Conservation (phyloP, 2,797 vertebrate species). For the Myotis findleyi region DNA sequence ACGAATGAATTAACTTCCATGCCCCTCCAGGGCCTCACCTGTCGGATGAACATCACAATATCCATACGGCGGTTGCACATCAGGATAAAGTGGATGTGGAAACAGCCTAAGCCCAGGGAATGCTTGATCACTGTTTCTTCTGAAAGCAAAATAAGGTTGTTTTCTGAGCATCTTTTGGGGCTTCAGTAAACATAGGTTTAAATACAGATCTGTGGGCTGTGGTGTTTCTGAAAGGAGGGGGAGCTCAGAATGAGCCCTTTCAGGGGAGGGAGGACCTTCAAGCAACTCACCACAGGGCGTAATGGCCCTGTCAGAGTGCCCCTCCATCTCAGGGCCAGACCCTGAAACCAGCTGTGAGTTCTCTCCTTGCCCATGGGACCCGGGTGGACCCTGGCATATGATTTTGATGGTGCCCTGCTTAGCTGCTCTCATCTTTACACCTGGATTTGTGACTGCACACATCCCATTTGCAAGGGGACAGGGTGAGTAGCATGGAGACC, state of each 20-base stretch:
- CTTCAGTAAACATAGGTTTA: neutral
- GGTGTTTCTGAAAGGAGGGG: neutral
- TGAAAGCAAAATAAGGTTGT: neutral
- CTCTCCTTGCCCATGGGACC: neutral
- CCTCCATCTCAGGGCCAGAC: neutral
- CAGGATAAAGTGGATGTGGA: neutral
- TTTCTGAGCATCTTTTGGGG: neutral
- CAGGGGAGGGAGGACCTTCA: neutral
- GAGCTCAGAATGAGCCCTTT: neutral
- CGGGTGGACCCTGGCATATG: neutral
- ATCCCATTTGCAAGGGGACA: neutral
- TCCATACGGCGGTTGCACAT: neutral
- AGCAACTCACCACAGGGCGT: accelerated
- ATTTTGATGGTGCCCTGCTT: neutral
- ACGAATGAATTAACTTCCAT: neutral
- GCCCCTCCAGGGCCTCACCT: neutral
- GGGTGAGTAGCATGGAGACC: too few species aligned
- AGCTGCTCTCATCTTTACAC: neutral
- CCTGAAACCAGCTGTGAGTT: neutral
- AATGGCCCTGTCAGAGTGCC: neutral
- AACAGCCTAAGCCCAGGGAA: neutral
- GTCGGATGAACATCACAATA: neutral
- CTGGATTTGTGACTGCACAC: neutral
- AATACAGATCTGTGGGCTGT: neutral
- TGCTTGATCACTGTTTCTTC: neutral